phyloP scores from a whole-genome alignment of 2,113 vertebrate genomes.

The Eupsittula cactorum region DNA sequence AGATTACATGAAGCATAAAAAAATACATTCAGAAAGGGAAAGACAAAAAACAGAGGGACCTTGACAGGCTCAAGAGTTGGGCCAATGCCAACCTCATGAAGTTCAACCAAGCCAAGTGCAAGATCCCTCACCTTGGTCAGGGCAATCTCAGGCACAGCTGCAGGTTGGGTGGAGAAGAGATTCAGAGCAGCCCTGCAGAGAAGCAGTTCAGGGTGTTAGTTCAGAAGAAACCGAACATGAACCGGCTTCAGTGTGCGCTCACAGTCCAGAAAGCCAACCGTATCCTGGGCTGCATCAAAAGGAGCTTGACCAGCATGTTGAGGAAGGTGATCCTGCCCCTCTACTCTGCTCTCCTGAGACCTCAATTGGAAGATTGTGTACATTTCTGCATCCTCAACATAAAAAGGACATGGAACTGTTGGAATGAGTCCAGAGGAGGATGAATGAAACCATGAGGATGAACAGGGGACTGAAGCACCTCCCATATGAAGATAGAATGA shows the following conservation, averaged over 20 bases:
- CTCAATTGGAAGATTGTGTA: no score
- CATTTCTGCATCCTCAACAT: no score
- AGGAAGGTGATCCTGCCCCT: no score
- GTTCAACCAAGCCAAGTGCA: not conserved
- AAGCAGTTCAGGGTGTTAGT: not conserved
- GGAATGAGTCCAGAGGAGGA: no score
- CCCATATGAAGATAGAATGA: not conserved
- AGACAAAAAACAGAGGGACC: not conserved
- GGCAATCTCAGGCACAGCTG: not conserved
- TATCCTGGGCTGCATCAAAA: no score
- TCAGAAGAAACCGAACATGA: not conserved
- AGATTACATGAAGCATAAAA: not conserved
- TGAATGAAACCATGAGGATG: no score
- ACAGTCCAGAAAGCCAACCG: not conserved
- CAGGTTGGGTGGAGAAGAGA: not conserved
- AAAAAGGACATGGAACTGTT: no score
- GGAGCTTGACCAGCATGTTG: no score
- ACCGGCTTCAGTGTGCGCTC: fast-evolving
- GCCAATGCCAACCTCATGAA: not conserved
- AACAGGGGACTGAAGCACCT: not conserved
- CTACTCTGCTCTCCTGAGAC: no score
- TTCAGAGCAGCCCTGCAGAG: not conserved
- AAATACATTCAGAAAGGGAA: not conserved
- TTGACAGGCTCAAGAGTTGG: not conserved
- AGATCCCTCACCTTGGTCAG: not conserved